Conservation (phyloP, 2,888 invertebrate species). For the Cylloceria caligata region DNA sequence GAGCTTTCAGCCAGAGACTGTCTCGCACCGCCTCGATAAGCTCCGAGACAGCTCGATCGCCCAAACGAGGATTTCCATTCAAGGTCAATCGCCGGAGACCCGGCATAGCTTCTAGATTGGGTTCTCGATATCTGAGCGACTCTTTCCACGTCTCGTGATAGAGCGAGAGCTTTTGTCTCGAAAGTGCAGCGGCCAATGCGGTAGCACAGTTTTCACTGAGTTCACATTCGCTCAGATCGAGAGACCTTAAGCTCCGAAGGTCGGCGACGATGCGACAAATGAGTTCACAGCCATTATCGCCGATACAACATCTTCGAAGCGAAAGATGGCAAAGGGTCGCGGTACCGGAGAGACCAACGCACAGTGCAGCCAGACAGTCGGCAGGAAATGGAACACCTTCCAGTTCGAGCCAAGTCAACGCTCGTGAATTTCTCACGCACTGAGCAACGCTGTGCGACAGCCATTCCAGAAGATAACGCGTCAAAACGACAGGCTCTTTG, state of each 20-base stretch:
- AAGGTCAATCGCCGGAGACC: conserved; percentile 90
- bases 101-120: conserved; percentile 90
- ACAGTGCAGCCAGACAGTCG: conserved; percentile 88
- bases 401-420: conserved; percentile 88
- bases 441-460: conserved; percentile 88
- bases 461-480: conserved; percentile 89
- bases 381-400: conserved; percentile 90
- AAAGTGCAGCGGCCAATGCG: conserved; percentile 86
- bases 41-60: conserved; percentile 87
- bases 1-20: conserved; percentile 92
- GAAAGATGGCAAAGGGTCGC: conserved; percentile 89
- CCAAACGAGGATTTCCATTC: conserved; percentile 89
- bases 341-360: conserved; percentile 88
- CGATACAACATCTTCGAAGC: conserved; percentile 89
- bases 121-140: conserved; percentile 91
- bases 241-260: conserved; percentile 88
- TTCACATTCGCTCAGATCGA: conserved; percentile 90
- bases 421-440: conserved; percentile 88
- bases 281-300: conserved; percentile 90
- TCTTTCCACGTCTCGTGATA: conserved; percentile 94
- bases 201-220: conserved; percentile 88
- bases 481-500: conserved; percentile 88
- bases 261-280: conserved; percentile 89
- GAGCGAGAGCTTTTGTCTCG: conserved; percentile 89
- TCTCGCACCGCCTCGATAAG: conserved; percentile 90